Evolutionary conservation across 2,888 invertebrate genomes (phyloP).

Genomic region (Ectropis crepuscularia): DNA sequence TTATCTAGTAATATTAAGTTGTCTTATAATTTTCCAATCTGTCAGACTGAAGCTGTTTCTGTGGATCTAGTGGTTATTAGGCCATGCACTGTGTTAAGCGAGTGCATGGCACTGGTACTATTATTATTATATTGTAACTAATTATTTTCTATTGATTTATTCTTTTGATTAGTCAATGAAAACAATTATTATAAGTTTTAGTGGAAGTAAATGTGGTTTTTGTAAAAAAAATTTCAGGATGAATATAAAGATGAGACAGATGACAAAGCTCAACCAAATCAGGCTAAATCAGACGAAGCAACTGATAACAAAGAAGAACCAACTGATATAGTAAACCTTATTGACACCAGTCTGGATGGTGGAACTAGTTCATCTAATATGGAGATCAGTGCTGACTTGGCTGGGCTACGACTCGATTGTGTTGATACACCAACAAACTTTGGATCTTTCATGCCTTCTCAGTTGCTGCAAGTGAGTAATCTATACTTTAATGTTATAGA

Average conservation of each 20-base stretch:
- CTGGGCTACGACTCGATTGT: conserved; percentile 68
- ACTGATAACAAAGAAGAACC: conserved; percentile 50
- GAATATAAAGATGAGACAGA: conserved; percentile 84
- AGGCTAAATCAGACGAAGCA: conserved; percentile 31
- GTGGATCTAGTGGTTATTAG: too few relatives aligned
- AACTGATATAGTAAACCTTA: conserved; percentile 58
- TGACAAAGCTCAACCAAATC: conserved; percentile 39
- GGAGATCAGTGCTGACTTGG: conserved; percentile 67
- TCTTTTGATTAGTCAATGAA: too few relatives aligned
- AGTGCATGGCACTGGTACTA: too few relatives aligned
- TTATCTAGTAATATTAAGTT: too few relatives aligned
- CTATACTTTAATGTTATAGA: too few relatives aligned
- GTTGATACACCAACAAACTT: conserved; percentile 65
- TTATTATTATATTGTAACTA: too few relatives aligned
- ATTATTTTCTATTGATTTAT: too few relatives aligned
- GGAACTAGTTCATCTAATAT: conserved; percentile 42
- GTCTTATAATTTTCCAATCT: too few relatives aligned
- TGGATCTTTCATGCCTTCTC: conserved; percentile 80
- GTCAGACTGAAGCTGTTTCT: too few relatives aligned
- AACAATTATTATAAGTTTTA: too few relatives aligned
- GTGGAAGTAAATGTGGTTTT: too few relatives aligned
- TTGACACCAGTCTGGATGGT: conserved; percentile 63
- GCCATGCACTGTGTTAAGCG: too few relatives aligned
- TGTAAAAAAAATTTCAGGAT: conserved; percentile 73
- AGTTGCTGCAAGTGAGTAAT: conserved; percentile 71